Percentiles rank a stretch among this genome's conserved stretches.
These are phyloP conservation scores for Nilaparvata lugens DNA, from an alignment of 1,140 invertebrate genomes.

Conservation along the genomic window DNA sequence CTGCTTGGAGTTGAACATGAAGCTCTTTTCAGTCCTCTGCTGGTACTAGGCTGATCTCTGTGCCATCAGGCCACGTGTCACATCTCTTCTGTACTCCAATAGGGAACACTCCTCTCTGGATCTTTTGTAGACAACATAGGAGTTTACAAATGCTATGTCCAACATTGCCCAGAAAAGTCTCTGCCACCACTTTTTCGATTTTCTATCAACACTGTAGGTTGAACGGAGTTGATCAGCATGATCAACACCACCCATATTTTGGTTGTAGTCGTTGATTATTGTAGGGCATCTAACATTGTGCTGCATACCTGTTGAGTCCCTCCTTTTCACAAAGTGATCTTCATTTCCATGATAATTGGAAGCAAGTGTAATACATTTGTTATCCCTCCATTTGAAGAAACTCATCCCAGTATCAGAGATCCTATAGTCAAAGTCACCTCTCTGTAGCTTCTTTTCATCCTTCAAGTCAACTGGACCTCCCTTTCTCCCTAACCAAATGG, in stretches of 20 bases:
- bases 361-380: not conserved
- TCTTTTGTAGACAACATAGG: not conserved
- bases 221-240: not conserved
- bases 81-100: too few relatives aligned
- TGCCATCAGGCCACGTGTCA: too few relatives aligned
- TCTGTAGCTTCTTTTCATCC: constrained; percentile 20
- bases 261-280: not conserved
- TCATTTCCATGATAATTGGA: not conserved
- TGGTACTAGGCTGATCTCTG: too few relatives aligned
- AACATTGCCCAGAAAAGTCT: not conserved
- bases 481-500: too few relatives aligned
- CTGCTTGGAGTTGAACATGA: too few relatives aligned
- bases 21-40: too few relatives aligned
- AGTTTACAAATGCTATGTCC: not conserved
- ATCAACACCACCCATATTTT: not conserved
- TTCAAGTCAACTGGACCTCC: constrained; percentile 2
- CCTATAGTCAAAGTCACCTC: not conserved
- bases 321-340: not conserved
- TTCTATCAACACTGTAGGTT: not conserved
- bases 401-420: not conserved
- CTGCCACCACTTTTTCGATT: not conserved
- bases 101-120: too few relatives aligned
- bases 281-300: not conserved
- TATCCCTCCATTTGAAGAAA: constrained; percentile 1
- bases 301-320: not conserved